phyloP scores from a whole-genome alignment of 2,113 vertebrate genomes.

The Ranitomeya variabilis region DNA sequence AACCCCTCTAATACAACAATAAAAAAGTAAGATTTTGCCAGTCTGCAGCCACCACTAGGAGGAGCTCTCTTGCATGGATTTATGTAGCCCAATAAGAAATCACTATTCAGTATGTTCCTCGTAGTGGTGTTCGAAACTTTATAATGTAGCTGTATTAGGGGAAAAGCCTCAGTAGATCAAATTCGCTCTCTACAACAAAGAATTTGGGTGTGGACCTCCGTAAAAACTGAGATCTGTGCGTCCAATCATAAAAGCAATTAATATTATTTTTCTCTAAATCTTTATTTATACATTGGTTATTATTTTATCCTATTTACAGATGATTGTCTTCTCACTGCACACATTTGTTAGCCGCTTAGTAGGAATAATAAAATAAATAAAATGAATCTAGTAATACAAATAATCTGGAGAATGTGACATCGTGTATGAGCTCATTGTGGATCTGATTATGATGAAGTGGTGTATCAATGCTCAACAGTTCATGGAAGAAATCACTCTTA shows the following conservation, averaged over 20 bases:
- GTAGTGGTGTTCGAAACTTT: no score
- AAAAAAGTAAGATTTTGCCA: no score
- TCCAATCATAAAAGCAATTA: not conserved
- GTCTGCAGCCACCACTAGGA: no score
- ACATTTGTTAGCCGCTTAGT: constrained; percentile 59
- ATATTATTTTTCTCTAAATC: constrained; percentile 64
- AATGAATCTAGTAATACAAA: constrained; percentile 59
- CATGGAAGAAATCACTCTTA: constrained; percentile 46
- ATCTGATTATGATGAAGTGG: constrained; percentile 14
- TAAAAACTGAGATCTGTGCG: not conserved
- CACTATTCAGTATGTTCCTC: no score
- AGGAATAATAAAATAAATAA: constrained; percentile 34
- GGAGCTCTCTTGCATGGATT: no score
- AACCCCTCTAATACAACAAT: no score
- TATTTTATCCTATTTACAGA: constrained; percentile 73
- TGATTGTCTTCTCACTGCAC: constrained; percentile 65
- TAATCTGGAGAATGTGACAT: constrained; percentile 60
- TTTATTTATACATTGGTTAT: constrained; percentile 70
- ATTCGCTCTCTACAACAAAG: not conserved
- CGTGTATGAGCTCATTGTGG: not conserved
- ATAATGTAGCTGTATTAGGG: no score
- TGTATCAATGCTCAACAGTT: constrained; percentile 60
- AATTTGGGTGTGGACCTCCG: not conserved
- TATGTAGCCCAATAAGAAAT: no score
- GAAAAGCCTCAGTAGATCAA: no score